These are phyloP conservation scores for Nineta flava DNA, from an alignment of 2,888 invertebrate genomes.

Conservation along the genomic window DNA sequence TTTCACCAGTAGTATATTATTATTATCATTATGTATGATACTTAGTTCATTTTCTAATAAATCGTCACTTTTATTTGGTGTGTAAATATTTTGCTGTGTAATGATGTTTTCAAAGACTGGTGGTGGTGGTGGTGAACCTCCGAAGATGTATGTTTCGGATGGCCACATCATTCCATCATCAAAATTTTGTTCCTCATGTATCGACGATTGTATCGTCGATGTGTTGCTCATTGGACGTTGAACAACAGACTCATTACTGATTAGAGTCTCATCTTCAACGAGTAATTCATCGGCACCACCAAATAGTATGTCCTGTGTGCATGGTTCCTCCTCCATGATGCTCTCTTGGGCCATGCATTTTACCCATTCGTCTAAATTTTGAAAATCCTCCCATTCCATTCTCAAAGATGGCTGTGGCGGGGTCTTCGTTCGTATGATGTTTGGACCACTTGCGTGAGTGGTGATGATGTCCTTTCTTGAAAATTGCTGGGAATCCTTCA, in stretches of 20 bases:
- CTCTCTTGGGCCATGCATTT: background rate
- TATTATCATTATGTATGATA: background rate
- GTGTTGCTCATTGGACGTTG: background rate
- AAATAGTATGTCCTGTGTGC: too few relatives aligned
- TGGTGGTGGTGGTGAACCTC: background rate
- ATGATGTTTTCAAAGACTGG: background rate
- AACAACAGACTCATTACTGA: background rate
- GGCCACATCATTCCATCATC: background rate
- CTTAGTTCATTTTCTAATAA: background rate
- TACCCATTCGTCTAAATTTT: slow-evolving; percentile 4
- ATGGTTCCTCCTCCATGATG: too few relatives aligned
- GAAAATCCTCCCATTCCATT: slow-evolving; percentile 7
- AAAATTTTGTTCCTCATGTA: background rate
- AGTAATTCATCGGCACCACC: slow-evolving; percentile 6
- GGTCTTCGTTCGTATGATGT: too few relatives aligned
- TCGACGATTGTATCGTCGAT: background rate
- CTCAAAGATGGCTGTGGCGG: background rate
- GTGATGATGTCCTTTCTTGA: too few relatives aligned
- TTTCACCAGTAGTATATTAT: background rate
- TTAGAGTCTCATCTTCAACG: background rate
- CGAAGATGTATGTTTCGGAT: background rate
- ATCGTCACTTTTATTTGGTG: background rate
- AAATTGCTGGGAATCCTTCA: too few relatives aligned
- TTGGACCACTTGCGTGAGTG: background rate
- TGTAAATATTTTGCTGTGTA: too few relatives aligned